Percentiles rank a stretch among this genome's conserved stretches.
These are phyloP conservation scores for Forficula auricularia DNA, from an alignment of 1,140 invertebrate species.

Conservation along the genomic window DNA sequence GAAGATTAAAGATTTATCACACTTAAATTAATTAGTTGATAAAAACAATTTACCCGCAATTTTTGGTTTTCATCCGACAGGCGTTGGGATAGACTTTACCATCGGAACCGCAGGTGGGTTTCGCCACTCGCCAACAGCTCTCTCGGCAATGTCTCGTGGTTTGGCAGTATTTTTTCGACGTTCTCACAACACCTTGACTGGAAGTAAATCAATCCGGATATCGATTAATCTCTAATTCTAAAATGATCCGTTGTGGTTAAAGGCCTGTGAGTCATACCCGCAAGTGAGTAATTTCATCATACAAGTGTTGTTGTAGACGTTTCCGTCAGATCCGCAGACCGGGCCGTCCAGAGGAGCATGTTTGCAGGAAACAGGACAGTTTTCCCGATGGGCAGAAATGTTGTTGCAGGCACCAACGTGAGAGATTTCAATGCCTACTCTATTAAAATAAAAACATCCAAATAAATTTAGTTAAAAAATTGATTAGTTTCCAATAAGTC, in stretches of 20 bases:
- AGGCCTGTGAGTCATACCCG: too few relatives aligned
- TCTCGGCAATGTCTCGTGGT: slow-evolving; percentile 80
- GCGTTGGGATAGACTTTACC: slow-evolving; percentile 78
- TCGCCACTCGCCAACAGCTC: slow-evolving; percentile 71
- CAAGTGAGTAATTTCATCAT: slow-evolving; percentile 81
- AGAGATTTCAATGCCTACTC: slow-evolving; percentile 47
- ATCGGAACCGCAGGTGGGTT: slow-evolving; percentile 82
- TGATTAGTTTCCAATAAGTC: neutral
- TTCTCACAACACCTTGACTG: slow-evolving; percentile 42
- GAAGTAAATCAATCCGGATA: slow-evolving; percentile 6
- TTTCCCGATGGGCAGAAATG: slow-evolving; percentile 68
- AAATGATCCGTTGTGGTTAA: too few relatives aligned
- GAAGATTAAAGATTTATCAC: too few relatives aligned
- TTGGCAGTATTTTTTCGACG: slow-evolving; percentile 73
- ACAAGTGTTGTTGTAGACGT: slow-evolving; percentile 84
- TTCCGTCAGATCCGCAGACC: slow-evolving; percentile 80
- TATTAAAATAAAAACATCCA: slow-evolving; percentile 16
- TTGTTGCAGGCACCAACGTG: slow-evolving; percentile 75
- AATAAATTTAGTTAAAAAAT: neutral
- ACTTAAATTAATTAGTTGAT: too few relatives aligned
- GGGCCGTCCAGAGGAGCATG: slow-evolving; percentile 68
- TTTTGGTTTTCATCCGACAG: slow-evolving; percentile 81
- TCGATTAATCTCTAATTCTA: too few relatives aligned
- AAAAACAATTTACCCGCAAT: slow-evolving; percentile 53
- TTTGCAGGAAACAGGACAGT: slow-evolving; percentile 71